Percentiles rank a stretch among this genome's conserved stretches.
These are phyloP conservation scores for Silurus lanzhouensis DNA, from an alignment of 2,797 vertebrate species.

Conservation along the genomic window DNA sequence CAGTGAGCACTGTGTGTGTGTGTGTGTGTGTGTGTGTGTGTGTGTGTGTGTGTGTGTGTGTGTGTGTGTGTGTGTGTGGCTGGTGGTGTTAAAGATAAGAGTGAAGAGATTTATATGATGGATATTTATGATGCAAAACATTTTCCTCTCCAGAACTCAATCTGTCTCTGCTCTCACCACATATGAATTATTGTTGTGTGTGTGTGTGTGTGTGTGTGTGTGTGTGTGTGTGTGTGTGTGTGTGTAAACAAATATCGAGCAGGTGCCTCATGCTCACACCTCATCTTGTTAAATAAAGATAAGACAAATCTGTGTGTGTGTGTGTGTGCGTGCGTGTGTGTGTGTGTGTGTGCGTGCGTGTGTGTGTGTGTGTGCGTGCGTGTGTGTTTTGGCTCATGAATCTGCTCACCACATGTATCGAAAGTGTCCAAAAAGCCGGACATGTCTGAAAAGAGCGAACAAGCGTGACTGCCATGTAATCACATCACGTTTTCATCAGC, in stretches of 20 bases:
- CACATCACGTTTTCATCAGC: conserved; percentile 22
- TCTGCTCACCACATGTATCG: conserved; percentile 20
- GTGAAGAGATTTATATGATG: neutral
- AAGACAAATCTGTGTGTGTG: conserved; percentile 34
- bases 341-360: conserved; percentile 30
- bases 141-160: neutral
- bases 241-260: conserved; percentile 17
- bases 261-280: conserved; percentile 40
- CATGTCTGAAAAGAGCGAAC: conserved; percentile 28
- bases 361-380: conserved; percentile 26
- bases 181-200: conserved; percentile 1
- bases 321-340: conserved; percentile 25
- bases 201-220: conserved; percentile 3
- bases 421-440: conserved; percentile 10
- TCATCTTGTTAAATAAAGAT: conserved; percentile 6
- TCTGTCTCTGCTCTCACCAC: neutral
- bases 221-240: conserved; percentile 7
- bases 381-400: conserved; percentile 20
- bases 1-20: neutral
- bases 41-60: too few species aligned
- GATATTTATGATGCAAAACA: neutral
- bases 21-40: too few species aligned
- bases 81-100: neutral
- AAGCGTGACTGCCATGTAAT: conserved; percentile 39
- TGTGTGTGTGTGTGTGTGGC: neutral